A percentile compares a stretch with the other conserved stretches of the same genome.
These are phyloP conservation scores for Globia sparganii DNA, from an alignment of 2,888 invertebrate genomes.

Conservation along the genomic window DNA sequence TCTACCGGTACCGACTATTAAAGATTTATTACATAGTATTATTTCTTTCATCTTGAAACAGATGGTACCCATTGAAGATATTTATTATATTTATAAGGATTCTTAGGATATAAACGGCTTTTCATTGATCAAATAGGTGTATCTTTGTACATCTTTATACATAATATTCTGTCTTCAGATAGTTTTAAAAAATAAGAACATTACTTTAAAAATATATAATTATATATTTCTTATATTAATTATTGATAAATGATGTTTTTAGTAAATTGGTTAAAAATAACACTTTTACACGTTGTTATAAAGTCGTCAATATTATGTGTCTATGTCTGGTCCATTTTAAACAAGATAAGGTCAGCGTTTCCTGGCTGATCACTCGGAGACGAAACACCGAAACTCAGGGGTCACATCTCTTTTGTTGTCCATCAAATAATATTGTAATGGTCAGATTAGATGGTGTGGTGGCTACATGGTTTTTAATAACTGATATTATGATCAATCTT, in stretches of 20 bases:
- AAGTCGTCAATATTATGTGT: not conserved
- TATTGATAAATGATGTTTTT: too few species aligned
- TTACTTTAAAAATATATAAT: too few species aligned
- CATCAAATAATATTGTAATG: not conserved
- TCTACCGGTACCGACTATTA: conserved; percentile 38
- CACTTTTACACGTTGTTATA: not conserved
- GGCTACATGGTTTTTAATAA: not conserved
- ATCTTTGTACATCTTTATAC: not conserved
- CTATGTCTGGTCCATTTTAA: not conserved
- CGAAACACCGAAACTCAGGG: not conserved
- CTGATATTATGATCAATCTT: not conserved
- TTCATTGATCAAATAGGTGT: conserved; percentile 33
- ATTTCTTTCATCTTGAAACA: conserved; percentile 56
- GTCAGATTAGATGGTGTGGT: not conserved
- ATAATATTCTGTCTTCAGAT: not conserved
- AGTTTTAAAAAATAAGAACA: not conserved
- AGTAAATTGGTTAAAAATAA: not conserved
- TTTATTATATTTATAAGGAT: conserved; percentile 41
- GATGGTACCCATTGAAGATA: conserved; percentile 47
- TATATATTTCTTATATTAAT: not conserved
- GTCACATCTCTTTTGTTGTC: not conserved
- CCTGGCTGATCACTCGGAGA: not conserved
- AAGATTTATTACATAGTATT: conserved; percentile 42
- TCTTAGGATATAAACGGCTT: conserved; percentile 14
- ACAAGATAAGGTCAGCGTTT: not conserved